These are phyloP conservation scores for Ochotona princeps DNA, from an alignment of 2,113 vertebrate genomes.

Conservation along the genomic window DNA sequence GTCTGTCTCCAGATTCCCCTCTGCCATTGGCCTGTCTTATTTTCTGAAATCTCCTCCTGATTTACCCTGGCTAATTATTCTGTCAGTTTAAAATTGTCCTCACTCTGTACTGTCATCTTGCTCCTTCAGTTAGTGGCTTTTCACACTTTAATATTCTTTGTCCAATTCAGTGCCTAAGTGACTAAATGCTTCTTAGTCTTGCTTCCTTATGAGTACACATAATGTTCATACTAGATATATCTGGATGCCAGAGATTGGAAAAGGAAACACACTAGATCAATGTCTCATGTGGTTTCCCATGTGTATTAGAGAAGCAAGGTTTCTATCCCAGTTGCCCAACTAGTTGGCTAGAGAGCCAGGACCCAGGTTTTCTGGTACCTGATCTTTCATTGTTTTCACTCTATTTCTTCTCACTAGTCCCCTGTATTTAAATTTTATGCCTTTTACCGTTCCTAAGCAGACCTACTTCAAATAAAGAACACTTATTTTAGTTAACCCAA, in stretches of 20 bases:
- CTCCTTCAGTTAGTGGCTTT: too few relatives aligned
- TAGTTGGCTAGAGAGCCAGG: background rate
- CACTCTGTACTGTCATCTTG: too few relatives aligned
- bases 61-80: too few relatives aligned
- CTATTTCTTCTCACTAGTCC: background rate
- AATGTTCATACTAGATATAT: background rate
- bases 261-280: background rate
- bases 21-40: too few relatives aligned
- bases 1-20: too few relatives aligned
- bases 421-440: background rate
- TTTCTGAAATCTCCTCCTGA: too few relatives aligned
- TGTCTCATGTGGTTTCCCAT: background rate
- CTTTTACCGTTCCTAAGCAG: background rate
- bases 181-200: background rate
- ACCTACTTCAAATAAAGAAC: slow-evolving; percentile 32
- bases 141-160: background rate
- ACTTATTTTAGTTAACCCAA: slow-evolving; percentile 38
- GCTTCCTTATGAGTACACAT: background rate
- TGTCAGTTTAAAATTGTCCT: too few relatives aligned
- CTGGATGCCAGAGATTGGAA: background rate
- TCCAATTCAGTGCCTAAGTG: background rate
- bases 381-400: background rate
- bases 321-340: background rate
- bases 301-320: background rate
- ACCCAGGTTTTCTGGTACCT: background rate